Evolutionary conservation across 2,113 vertebrate species (phyloP).

Genomic region (Oryzias curvinotus): DNA sequence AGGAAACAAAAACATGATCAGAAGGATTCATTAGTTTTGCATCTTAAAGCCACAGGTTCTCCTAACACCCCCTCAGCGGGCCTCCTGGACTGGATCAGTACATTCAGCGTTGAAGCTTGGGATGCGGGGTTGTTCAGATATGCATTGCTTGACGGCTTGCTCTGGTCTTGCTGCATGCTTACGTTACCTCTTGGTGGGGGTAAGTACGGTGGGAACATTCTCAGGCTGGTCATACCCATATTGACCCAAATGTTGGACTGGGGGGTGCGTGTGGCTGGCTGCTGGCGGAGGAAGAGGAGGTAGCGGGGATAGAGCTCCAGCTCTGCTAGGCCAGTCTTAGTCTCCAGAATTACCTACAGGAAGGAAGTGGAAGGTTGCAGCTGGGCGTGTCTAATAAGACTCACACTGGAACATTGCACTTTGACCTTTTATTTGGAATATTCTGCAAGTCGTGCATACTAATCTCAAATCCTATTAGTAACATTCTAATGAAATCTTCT

Average conservation of each 20-base stretch:
- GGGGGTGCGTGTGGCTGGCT: constrained; percentile 90
- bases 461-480: too few species aligned
- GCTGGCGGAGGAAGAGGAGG: constrained; percentile 95
- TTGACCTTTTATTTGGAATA: too few species aligned
- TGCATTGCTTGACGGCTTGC: constrained; percentile 43
- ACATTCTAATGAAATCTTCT: too few species aligned
- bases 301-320: constrained; percentile 93
- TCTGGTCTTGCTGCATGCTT: constrained; percentile 97
- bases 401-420: neutral
- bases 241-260: constrained; percentile 99
- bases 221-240: constrained; percentile 99
- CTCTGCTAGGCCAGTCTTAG: constrained; percentile 81
- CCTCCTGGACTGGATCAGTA: constrained; percentile 39
- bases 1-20: constrained; percentile 3
- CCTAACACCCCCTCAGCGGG: constrained; percentile 17
- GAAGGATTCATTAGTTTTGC: constrained; percentile 9
- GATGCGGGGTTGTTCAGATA: constrained; percentile 38
- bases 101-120: constrained; percentile 34
- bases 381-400: neutral
- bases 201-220: constrained; percentile 95
- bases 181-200: constrained; percentile 90
- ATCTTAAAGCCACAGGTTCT: too few species aligned
- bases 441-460: too few species aligned
- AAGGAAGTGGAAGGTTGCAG: neutral
- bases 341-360: constrained; percentile 89